Conservation (phyloP, 2,113 vertebrate species). For the Megatriorchis doriae region DNA sequence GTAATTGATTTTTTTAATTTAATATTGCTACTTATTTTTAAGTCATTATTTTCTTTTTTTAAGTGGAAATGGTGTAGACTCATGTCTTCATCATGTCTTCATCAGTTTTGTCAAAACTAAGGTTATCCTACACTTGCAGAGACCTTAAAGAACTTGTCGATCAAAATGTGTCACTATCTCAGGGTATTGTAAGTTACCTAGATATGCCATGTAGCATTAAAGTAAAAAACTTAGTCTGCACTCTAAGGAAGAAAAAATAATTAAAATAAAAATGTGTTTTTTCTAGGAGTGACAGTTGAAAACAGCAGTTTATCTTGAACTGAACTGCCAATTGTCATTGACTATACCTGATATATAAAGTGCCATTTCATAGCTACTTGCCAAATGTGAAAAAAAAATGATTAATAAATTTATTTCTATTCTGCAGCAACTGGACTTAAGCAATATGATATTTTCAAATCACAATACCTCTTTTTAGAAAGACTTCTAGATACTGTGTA, state of each 20-base stretch:
- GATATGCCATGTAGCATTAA: neutral
- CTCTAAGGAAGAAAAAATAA: neutral
- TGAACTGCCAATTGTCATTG: neutral
- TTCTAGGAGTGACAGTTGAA: neutral
- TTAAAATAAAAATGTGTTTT: neutral
- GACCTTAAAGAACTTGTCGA: neutral
- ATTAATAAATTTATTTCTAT: neutral
- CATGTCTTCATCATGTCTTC: neutral
- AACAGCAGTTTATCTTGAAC: neutral
- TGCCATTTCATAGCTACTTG: neutral
- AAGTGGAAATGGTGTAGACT: neutral
- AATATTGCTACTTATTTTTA: neutral
- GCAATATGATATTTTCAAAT: neutral
- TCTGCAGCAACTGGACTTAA: neutral
- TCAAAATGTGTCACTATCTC: neutral
- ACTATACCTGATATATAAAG: neutral
- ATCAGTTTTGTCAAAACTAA: neutral
- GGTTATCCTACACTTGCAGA: neutral
- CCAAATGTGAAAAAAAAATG: neutral
- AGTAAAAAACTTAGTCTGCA: neutral
- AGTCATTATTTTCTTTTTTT: neutral
- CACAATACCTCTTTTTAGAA: neutral
- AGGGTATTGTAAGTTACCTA: neutral
- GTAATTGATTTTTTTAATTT: neutral
- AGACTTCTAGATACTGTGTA: neutral